Evolutionary conservation across 2,888 invertebrate genomes (phyloP), one percentile per base, ranked within the genome.

Genomic region (Xestoiulus laeticollis): DNA sequence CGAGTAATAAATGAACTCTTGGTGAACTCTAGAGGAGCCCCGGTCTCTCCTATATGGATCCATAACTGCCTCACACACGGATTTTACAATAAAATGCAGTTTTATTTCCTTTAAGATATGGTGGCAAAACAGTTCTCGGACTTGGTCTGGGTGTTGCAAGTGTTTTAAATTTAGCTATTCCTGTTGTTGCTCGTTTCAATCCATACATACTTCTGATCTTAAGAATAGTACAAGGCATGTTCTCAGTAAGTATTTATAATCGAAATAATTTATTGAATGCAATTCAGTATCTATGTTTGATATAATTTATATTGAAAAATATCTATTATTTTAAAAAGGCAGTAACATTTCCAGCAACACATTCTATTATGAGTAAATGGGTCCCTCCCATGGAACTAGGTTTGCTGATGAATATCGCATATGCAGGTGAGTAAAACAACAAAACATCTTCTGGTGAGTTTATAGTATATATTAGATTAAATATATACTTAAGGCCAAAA

Each of bases 301-400:
- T n/a, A n/a, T 38, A 5, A 38, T 38, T 8, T 38, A 59, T 59
- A 19, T 26, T 19, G 26, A 5, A 30, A 83, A 30, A 30, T 26
- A 5, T 85, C 19, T 30, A n/a, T 59, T 16, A 19, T 38, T 84
- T 33, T 33, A 8, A 90, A 59, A 88, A 92, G 90, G 92, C 92
- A 22, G 92, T 92, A 26, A 91, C 91, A 22, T 93, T 93, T 90
- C 93, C 93, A 3, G 92, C 92, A 4, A 92, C 93, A 92, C 93
- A 93, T 90, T 90, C 92, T 5, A 90, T 93, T 89, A 93, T 93
- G 92, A 92, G 92, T 6, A 90, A 91, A 14, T 93, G 93, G 93
- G 92, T 93, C 10, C 93, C 93, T 33, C 93, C 93, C 0, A 87
- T 92, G 87, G 93, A 93, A 89, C 89, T 91, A 86, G 91, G 91